Conservation (phyloP, 30 jellyfish, hydroid and myxozoan species). For the Turritopsis dohrnii region DNA sequence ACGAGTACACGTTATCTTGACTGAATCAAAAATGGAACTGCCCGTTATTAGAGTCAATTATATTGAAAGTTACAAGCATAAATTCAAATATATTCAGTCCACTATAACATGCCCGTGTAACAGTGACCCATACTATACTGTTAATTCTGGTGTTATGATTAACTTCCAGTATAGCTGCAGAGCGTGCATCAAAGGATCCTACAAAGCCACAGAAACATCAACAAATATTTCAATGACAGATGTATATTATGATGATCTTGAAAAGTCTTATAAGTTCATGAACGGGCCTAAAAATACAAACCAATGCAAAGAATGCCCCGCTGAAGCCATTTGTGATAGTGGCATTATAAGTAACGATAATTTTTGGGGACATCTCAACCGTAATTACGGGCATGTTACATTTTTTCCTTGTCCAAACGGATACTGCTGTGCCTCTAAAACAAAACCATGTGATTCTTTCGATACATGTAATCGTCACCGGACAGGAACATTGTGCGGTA, state of each 20-base stretch:
- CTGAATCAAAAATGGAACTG: background rate
- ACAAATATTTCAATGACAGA: background rate
- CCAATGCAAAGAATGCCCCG: background rate
- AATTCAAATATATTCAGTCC: background rate
- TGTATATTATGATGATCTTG: background rate
- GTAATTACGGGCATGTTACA: background rate
- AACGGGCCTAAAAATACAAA: background rate
- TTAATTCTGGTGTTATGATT: background rate
- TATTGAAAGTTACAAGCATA: too few relatives aligned
- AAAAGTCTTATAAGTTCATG: too few relatives aligned
- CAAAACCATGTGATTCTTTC: background rate
- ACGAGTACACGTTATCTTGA: background rate
- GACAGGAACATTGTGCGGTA: background rate
- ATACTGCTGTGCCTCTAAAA: background rate
- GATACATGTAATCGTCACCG: background rate
- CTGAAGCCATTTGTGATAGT: background rate
- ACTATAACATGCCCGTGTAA: background rate
- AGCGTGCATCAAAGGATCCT: background rate
- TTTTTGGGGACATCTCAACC: background rate
- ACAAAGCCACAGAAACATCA: background rate
- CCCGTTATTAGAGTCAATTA: background rate
- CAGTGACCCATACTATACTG: background rate
- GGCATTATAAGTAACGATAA: background rate
- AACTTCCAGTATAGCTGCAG: background rate
- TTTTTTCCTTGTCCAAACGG: background rate